A percentile compares a stretch with the other conserved stretches of the same genome.
Evolutionary conservation across 1,140 invertebrate species (phyloP).

Genomic region (Papilio polytes): DNA sequence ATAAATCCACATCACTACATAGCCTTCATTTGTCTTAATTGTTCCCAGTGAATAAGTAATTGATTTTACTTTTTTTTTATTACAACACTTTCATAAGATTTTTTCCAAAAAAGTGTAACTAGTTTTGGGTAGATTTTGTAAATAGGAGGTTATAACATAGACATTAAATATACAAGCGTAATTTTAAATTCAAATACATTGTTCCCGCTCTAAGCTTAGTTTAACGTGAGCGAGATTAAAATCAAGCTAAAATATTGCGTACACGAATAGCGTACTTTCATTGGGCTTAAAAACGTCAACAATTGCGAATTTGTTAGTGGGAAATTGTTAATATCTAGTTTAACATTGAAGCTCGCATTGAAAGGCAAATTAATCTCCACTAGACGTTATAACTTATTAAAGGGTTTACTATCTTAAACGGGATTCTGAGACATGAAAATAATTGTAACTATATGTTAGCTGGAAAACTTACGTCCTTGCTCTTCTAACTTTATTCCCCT

Average conservation of each 20-base stretch:
- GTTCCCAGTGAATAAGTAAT: no score
- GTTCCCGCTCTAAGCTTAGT: not conserved
- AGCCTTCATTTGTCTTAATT: no score
- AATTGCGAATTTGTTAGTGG: slow-evolving; percentile 10
- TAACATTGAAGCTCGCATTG: slow-evolving; percentile 28
- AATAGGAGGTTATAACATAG: not conserved
- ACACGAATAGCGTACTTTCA: slow-evolving; percentile 22
- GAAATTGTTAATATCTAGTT: slow-evolving; percentile 29
- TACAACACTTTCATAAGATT: no score
- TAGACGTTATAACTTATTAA: slow-evolving; percentile 35
- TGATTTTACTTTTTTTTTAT: no score
- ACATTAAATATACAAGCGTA: not conserved
- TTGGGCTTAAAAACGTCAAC: slow-evolving; percentile 25
- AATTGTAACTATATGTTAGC: slow-evolving; percentile 5
- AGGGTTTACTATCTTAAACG: slow-evolving; percentile 27
- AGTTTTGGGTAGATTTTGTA: not conserved
- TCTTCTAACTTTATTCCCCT: not conserved
- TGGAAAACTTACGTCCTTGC: not conserved
- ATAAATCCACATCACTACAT: not conserved
- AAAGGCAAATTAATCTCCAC: slow-evolving; percentile 11
- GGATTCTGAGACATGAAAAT: slow-evolving; percentile 29
- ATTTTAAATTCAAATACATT: not conserved
- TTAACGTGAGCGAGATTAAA: slow-evolving; percentile 24
- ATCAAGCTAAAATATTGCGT: not conserved
- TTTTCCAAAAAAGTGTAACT: no score